Evolutionary conservation across 30 jellyfish, hydroid and myxozoan species (phyloP), one percentile per base, ranked within the genome.

Genomic region (Pelagia noctiluca): DNA sequence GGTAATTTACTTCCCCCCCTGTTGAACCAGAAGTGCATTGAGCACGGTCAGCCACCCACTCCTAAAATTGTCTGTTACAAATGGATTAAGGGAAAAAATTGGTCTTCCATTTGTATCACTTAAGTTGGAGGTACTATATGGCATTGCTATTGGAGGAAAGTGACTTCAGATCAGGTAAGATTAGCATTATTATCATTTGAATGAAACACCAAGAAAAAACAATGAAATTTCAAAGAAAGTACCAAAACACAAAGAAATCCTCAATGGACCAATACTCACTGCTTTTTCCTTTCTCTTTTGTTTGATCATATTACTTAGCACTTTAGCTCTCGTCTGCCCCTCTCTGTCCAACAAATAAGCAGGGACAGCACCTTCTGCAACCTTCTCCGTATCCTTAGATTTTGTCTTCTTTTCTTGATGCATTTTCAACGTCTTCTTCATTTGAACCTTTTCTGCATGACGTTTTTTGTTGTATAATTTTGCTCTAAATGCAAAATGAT

Each of bases 211-310:
- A n/a, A n/a, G n/a, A n/a, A n/a, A n/a, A n/a, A n/a, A n/a, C n/a
- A n/a, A n/a, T n/a, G n/a, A n/a, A n/a, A n/a, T n/a, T n/a, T n/a
- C n/a, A n/a, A n/a, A n/a, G n/a, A n/a, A n/a, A n/a, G n/a, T n/a
- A n/a, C 13, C 38, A 63, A 63, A 24, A 24, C 35, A 63, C 24
- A 24, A 19, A 69, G 13, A 11, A 4, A 69, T 10, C 24, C 31
- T 24, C 18, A 24, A 36, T n/a, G n/a, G n/a, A n/a, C n/a, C n/a
- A n/a, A n/a, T n/a, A 82, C 97, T 38, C 72, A 95, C 99, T 34
- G 99, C 99, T 63, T 95, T 95, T 74, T 95, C 99, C 65, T 95
- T 95, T 65, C 99, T 84, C 76, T 95, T 95, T 67, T 95, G 99
- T 72, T 95, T 95, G 19, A 95, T 95, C 98, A 89, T 89, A 72